Conservation (phyloP, 1,140 invertebrate genomes). For the Procambarus virginalis region DNA sequence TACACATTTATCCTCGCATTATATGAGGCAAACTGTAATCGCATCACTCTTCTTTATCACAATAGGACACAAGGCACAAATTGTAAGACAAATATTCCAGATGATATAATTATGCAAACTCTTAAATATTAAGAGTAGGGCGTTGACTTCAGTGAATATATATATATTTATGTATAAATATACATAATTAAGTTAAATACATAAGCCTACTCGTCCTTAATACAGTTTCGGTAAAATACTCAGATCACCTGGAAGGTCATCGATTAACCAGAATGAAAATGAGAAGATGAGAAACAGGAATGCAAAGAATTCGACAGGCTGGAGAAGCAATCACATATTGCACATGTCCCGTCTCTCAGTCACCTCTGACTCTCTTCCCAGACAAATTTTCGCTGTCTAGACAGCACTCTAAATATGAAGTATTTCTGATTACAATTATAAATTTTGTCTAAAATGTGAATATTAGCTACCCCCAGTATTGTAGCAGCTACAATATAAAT, state of each 20-base stretch:
- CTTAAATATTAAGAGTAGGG: neutral
- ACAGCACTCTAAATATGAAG: neutral
- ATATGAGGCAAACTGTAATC: neutral
- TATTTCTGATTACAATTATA: neutral
- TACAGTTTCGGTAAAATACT: neutral
- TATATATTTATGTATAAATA: neutral
- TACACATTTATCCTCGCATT: neutral
- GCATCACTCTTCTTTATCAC: neutral
- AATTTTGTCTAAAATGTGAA: too few species aligned
- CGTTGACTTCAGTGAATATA: neutral
- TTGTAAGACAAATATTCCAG: too few species aligned
- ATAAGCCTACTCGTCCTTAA: neutral
- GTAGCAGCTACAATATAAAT: too few species aligned
- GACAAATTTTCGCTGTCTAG: neutral
- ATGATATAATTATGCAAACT: too few species aligned
- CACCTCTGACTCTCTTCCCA: neutral
- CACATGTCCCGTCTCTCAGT: neutral
- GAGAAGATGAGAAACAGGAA: neutral
- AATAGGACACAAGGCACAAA: neutral
- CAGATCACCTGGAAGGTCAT: neutral
- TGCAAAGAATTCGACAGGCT: neutral
- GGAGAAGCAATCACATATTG: slow-evolving; percentile 1
- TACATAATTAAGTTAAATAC: too few species aligned
- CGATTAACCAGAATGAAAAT: neutral
- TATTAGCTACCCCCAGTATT: too few species aligned